These are phyloP conservation scores for Karalla daura DNA, from an alignment of 2,797 vertebrate species.

Conservation along the genomic window DNA sequence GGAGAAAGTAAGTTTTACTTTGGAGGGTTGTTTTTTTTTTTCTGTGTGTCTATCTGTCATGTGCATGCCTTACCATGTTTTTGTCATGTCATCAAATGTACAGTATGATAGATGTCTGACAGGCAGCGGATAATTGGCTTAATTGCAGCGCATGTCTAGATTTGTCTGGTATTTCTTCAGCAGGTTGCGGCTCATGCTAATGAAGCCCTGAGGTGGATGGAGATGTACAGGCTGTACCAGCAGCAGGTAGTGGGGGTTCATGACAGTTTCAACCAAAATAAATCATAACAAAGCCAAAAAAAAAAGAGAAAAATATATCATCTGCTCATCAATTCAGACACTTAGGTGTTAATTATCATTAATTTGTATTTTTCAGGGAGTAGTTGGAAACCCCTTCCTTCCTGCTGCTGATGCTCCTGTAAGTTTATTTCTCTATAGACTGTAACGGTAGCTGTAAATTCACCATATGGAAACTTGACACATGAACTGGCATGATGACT, in stretches of 20 bases:
- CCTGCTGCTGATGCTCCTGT: constrained; percentile 60
- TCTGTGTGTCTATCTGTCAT: neutral
- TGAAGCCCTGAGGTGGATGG: constrained; percentile 80
- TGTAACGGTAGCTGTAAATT: neutral
- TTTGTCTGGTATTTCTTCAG: constrained; percentile 61
- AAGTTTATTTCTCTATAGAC: constrained; percentile 42
- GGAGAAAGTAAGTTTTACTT: constrained; percentile 54
- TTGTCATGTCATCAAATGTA: constrained; percentile 37
- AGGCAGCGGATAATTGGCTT: constrained; percentile 35
- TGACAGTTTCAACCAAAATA: neutral
- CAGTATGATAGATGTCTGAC: constrained; percentile 38
- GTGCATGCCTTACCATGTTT: constrained; percentile 44
- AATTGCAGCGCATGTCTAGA: constrained; percentile 56
- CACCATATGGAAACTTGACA: neutral
- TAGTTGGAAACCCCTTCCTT: constrained; percentile 70
- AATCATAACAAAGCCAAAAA: neutral
- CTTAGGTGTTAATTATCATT: constrained; percentile 4
- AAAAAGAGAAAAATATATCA: neutral
- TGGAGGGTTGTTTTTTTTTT: constrained; percentile 3
- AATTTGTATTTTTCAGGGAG: constrained; percentile 55
- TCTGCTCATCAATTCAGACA: neutral
- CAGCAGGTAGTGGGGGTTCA: constrained; percentile 74
- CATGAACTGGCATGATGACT: neutral
- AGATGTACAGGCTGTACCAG: constrained; percentile 79
- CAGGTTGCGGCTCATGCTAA: constrained; percentile 78